Conservation (phyloP, 2,113 vertebrate genomes). For the Bettongia penicillata region DNA sequence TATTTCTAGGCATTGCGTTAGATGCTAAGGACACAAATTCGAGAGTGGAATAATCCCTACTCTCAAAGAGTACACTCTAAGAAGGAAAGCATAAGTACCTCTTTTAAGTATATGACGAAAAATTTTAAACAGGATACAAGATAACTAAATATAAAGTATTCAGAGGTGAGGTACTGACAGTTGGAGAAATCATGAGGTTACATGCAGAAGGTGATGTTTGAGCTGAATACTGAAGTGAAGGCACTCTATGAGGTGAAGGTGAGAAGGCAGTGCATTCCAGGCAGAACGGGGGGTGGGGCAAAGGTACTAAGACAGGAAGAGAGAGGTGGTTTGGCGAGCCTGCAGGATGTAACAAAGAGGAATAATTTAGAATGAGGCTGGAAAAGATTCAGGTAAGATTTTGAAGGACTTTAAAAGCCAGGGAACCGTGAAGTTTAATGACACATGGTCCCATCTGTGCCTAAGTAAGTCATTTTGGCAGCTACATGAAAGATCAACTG, state of each 20-base stretch:
- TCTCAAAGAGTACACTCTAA: background rate
- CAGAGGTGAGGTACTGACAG: too few relatives aligned
- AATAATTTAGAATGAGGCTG: background rate
- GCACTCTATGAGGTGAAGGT: background rate
- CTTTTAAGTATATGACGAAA: background rate
- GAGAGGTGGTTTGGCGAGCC: background rate
- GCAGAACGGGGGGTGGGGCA: background rate
- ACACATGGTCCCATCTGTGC: background rate
- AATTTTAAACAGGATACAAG: background rate
- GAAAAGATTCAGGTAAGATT: background rate
- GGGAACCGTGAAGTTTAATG: background rate
- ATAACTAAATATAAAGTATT: background rate
- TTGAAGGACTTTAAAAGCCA: background rate
- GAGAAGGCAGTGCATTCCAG: background rate
- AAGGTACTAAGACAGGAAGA: background rate
- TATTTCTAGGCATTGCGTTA: background rate
- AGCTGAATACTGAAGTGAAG: background rate
- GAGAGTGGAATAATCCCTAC: background rate
- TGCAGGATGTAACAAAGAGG: background rate
- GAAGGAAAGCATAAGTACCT: background rate
- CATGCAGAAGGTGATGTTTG: background rate
- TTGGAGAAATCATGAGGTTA: background rate
- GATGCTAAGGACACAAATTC: background rate
- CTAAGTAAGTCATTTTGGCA: background rate
- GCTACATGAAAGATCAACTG: background rate